These are phyloP conservation scores for Rhegmatorhina hoffmannsi DNA, from an alignment of 2,113 vertebrate species.

Conservation along the genomic window DNA sequence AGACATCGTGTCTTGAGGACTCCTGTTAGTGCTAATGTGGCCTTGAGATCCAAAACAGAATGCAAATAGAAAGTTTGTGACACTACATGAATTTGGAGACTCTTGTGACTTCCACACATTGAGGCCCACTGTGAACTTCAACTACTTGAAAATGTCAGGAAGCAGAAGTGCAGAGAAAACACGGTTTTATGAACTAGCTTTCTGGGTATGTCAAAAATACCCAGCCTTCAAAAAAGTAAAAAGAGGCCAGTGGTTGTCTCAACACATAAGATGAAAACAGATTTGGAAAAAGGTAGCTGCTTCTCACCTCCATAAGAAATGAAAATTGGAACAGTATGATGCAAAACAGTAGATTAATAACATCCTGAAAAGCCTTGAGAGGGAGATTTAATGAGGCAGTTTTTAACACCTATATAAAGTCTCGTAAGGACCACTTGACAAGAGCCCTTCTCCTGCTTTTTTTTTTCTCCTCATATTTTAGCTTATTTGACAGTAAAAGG, in stretches of 20 bases:
- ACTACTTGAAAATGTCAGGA: neutral
- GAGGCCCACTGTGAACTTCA: neutral
- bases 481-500: neutral
- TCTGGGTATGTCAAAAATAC: neutral
- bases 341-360: neutral
- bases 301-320: neutral
- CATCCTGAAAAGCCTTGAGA: neutral
- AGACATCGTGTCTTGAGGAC: neutral
- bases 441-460: neutral
- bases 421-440: fast-evolving
- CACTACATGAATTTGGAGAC: neutral
- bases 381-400: neutral
- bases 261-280: neutral
- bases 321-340: neutral
- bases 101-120: fast-evolving
- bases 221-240: neutral
- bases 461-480: neutral
- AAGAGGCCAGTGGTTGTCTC: neutral
- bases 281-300: neutral
- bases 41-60: neutral
- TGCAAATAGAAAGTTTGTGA: neutral
- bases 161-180: neutral
- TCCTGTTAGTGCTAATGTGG: neutral
- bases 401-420: neutral
- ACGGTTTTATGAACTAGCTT: neutral